Evolutionary conservation across 2,888 invertebrate genomes (phyloP).

Genomic region (Podotricha telesiphe): DNA sequence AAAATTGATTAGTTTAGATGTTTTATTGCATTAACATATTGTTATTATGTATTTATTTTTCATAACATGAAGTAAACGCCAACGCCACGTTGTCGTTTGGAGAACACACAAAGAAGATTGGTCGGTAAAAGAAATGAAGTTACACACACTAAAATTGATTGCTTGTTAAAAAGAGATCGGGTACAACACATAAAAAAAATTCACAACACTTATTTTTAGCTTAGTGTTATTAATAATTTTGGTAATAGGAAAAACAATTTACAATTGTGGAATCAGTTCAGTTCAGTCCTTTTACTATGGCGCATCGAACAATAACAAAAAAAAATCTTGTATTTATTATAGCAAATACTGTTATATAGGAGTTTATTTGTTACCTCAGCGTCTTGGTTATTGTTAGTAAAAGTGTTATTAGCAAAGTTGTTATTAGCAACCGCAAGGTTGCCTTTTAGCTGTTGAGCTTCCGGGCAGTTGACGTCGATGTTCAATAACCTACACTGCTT

Average conservation of each 20-base stretch:
- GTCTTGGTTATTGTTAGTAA: slow-evolving; percentile 39
- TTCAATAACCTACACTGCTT: slow-evolving; percentile 77
- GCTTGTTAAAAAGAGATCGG: too few species aligned
- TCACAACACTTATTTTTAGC: not conserved
- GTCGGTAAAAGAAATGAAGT: too few species aligned
- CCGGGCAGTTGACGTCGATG: slow-evolving; percentile 70
- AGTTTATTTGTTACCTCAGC: slow-evolving; percentile 35
- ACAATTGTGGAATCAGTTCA: not conserved
- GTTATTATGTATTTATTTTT: not conserved
- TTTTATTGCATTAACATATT: not conserved
- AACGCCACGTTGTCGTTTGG: too few species aligned
- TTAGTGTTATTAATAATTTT: not conserved
- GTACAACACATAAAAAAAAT: not conserved
- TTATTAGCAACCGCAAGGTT: slow-evolving; percentile 58
- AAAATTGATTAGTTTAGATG: not conserved
- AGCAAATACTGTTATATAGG: not conserved
- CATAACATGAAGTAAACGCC: too few species aligned
- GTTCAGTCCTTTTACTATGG: too few species aligned
- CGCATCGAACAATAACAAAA: too few species aligned
- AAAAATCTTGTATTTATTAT: too few species aligned
- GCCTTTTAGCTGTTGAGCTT: slow-evolving; percentile 60
- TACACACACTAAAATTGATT: too few species aligned
- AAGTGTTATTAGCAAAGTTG: slow-evolving; percentile 52
- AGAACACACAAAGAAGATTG: too few species aligned
- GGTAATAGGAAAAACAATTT: not conserved